These are phyloP conservation scores for Neomonachus schauinslandi DNA, from an alignment of 2,113 vertebrate genomes.

Conservation along the genomic window DNA sequence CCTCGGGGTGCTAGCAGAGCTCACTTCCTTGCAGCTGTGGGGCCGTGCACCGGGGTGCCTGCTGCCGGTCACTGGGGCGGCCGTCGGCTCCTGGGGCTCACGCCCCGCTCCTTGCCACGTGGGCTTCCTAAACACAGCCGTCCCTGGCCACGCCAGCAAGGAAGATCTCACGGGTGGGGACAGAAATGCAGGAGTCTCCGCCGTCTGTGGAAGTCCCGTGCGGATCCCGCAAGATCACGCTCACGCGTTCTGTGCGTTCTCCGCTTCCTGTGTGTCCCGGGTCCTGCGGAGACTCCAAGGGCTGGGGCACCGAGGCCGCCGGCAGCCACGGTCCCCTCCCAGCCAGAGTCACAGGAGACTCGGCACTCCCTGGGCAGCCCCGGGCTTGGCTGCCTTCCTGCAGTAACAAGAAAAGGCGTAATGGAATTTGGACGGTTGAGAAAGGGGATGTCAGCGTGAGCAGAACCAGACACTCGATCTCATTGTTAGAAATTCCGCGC, in stretches of 20 bases:
- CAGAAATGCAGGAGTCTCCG: background rate
- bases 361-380: background rate
- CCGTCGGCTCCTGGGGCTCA: no score
- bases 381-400: background rate
- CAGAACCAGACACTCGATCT: background rate
- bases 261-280: background rate
- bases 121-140: background rate
- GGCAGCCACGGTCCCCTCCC: background rate
- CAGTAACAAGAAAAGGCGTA: background rate
- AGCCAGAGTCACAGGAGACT: background rate
- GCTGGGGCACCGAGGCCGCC: background rate
- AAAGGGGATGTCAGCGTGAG: background rate
- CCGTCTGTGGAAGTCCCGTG: background rate
- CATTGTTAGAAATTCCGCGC: background rate
- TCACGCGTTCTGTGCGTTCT: rapidly evolving
- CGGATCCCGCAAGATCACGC: rapidly evolving
- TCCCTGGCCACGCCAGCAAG: background rate
- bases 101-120: background rate
- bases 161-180: background rate
- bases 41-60: background rate
- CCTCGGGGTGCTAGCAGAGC: background rate
- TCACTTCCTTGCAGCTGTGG: rapidly evolving
- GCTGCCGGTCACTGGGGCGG: background rate
- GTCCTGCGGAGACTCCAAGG: no score
- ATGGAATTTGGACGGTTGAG: background rate